These are phyloP conservation scores for Stictocephala bisonia DNA, from an alignment of 2,888 invertebrate genomes.

Conservation along the genomic window DNA sequence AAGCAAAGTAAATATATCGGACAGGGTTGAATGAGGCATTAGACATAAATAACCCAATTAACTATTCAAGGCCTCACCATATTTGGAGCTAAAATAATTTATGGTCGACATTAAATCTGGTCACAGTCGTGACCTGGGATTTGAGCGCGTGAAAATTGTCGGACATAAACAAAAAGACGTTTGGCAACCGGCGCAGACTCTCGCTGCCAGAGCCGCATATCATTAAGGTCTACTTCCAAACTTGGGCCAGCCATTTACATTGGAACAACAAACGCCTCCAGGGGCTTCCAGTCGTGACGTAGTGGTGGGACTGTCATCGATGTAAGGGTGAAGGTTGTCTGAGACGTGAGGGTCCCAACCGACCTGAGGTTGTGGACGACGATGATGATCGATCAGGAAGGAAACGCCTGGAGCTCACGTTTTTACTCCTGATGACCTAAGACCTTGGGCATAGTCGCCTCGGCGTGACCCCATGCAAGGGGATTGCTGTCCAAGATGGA, in stretches of 20 bases:
- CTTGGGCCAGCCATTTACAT: slow-evolving; percentile 24
- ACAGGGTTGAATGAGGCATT: too few species aligned
- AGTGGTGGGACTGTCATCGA: neutral
- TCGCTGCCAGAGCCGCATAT: neutral
- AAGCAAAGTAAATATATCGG: too few species aligned
- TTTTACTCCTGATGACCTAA: too few species aligned
- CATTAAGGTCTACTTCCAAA: slow-evolving; percentile 37
- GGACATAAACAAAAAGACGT: neutral
- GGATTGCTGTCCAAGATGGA: too few species aligned
- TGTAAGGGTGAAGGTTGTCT: neutral
- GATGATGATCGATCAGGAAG: too few species aligned
- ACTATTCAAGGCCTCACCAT: slow-evolving; percentile 1
- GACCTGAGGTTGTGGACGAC: too few species aligned
- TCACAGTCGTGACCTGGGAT: slow-evolving; percentile 19
- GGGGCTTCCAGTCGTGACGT: neutral
- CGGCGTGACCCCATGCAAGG: too few species aligned
- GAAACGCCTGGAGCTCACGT: too few species aligned
- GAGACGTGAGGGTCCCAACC: neutral
- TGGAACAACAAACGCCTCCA: neutral
- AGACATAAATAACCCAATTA: too few species aligned
- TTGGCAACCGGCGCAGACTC: neutral
- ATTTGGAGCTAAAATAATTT: neutral
- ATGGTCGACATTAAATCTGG: neutral
- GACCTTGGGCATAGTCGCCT: too few species aligned
- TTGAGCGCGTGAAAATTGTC: slow-evolving; percentile 2